Base-by-base conservation (phyloP, 2,113 vertebrate species). In the Tonatia bakeri region DNA sequence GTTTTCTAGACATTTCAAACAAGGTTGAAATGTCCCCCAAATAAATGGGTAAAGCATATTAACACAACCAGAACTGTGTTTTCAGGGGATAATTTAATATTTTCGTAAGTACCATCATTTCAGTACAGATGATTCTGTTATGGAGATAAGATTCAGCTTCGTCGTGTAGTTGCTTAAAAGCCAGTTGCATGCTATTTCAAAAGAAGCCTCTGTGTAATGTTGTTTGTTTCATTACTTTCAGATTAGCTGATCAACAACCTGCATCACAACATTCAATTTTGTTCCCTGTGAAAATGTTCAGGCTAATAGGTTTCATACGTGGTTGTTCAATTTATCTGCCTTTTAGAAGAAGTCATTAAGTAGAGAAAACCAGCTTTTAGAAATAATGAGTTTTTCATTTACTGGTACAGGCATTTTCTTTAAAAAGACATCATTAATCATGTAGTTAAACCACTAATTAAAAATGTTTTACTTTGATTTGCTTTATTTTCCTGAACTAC, bases 371-470 rank as follows among this genome's bases (percentile, higher is more conserved):
- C 83, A 98, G 69, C 90, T 98, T 97, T 97, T 97, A 93, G 95
- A 97, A 98, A 95, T 97, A 97, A 97, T 70, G 77, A 97, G 84
- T 72, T 98, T 97, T 98, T 97, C 87, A 97, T 98, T 98, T 94
- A 97, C 92, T 79, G 90, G 94, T 85, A 70, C 64, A 97, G 77
- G 80, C n/a, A 73, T 96, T 98, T 97, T 36, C 91, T 98, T 97
- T 97, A 97, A 98, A 96, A 95, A 94, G 95, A 19, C 87, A 59
- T 94, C 95, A 95, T 98, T 98, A 98, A 97, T 98, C 93, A 97
- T 85, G 9, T 90, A 95, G 87, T 98, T 98, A 98, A 96, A 96
- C 2, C 81, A 92, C 91, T 97, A 97, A 97, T 98, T 98, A 98
- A 97, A 91, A 97, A 87, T 95, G 90, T 87, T 96, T 96, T 67